Percentiles rank a stretch among this genome's conserved stretches.
Evolutionary conservation across 2,113 vertebrate species (phyloP).

Genomic region (Myiopsitta monachus): DNA sequence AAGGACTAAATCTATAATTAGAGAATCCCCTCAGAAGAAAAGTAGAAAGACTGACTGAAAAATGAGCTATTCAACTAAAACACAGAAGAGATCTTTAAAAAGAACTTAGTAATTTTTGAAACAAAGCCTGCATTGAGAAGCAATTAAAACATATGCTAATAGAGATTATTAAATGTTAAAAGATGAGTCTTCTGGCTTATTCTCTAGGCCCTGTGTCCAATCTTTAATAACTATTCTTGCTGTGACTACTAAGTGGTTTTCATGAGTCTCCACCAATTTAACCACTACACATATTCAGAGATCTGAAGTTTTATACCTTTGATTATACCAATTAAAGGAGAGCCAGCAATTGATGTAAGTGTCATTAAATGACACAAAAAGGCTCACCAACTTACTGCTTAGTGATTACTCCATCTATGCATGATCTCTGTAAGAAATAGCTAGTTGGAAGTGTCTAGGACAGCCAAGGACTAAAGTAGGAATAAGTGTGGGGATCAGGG

Average conservation of each 20-base stretch:
- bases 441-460: background rate
- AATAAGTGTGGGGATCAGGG: background rate
- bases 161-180: conserved; percentile 36
- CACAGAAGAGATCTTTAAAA: background rate
- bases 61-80: background rate
- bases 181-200: background rate
- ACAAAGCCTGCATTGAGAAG: conserved; percentile 30
- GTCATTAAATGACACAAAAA: background rate
- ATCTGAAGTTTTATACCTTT: background rate
- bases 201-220: background rate
- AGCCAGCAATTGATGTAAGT: background rate
- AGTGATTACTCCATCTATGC: background rate
- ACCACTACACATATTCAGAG: background rate
- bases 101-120: conserved; percentile 14
- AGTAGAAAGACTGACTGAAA: background rate
- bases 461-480: background rate
- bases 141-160: conserved; percentile 27
- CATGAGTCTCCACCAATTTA: background rate
- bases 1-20: conserved; percentile 36
- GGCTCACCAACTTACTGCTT: background rate
- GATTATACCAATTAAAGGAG: background rate
- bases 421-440: background rate
- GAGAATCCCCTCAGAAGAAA: background rate
- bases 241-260: background rate
- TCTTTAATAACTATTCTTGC: background rate